These are phyloP conservation scores for Hydractinia echinata DNA, from an alignment of 30 jellyfish, hydroid and myxozoan species.

Conservation along the genomic window DNA sequence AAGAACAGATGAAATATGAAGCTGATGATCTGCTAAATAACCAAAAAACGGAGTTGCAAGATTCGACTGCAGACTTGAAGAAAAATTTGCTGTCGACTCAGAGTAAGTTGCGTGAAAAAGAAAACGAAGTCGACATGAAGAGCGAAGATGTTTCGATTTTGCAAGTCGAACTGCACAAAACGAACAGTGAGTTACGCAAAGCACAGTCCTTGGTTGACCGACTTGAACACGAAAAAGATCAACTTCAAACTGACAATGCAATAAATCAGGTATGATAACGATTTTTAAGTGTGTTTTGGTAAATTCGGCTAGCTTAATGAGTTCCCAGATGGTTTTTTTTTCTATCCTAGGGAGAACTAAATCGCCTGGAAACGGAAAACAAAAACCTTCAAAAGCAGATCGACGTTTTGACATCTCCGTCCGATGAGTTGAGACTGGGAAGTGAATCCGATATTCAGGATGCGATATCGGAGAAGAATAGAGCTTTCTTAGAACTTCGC, in stretches of 20 bases:
- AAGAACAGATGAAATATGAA: conserved; percentile 20
- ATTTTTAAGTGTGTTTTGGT: too few species aligned
- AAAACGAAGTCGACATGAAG: not conserved
- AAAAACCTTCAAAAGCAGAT: conserved; percentile 34
- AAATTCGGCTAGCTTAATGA: not conserved
- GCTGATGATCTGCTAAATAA: not conserved
- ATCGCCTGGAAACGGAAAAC: conserved; percentile 35
- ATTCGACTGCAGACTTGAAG: not conserved
- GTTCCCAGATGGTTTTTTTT: not conserved
- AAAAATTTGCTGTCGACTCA: not conserved
- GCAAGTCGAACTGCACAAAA: not conserved
- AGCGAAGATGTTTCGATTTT: not conserved
- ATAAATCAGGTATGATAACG: not conserved
- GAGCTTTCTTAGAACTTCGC: conserved; percentile 61
- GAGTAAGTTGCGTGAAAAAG: conserved; percentile 12
- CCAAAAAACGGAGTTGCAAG: not conserved
- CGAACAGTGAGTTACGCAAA: not conserved
- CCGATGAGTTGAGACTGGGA: conserved; percentile 26
- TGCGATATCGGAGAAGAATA: conserved; percentile 51
- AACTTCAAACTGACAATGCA: not conserved
- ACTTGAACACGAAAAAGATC: not conserved
- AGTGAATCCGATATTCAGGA: conserved; percentile 52
- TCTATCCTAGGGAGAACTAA: conserved; percentile 42
- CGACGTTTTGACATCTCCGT: conserved; percentile 29
- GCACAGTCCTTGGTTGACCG: not conserved